These are phyloP conservation scores for Trochalopteron elliotii DNA, from an alignment of 2,113 vertebrate genomes.

Conservation along the genomic window DNA sequence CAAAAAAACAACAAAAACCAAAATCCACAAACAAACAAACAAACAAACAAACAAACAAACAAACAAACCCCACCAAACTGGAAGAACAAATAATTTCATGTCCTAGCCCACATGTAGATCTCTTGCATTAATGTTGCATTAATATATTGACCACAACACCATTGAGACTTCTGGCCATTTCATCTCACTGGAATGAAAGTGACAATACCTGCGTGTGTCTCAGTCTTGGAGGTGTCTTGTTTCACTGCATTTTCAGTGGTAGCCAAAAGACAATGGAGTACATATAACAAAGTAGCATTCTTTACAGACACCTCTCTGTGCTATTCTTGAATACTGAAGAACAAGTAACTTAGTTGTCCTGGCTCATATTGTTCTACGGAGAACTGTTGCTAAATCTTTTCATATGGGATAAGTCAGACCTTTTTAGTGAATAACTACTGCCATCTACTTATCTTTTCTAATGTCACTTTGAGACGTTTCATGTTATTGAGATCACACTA, in stretches of 20 bases:
- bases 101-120: neutral
- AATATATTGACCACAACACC: neutral
- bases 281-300: neutral
- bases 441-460: neutral
- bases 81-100: neutral
- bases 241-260: neutral
- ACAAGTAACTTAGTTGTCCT: neutral
- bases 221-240: neutral
- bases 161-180: neutral
- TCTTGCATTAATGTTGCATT: neutral
- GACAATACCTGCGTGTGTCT: neutral
- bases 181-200: neutral
- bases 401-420: accelerated
- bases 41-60: neutral
- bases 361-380: neutral
- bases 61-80: neutral
- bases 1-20: neutral
- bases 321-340: neutral
- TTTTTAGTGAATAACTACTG: neutral
- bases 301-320: neutral
- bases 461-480: neutral
- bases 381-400: neutral
- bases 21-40: neutral
- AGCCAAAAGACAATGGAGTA: neutral
- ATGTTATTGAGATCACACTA: neutral